Base-by-base conservation (phyloP, 2,888 invertebrate genomes). In the Stratiomys singularior region DNA sequence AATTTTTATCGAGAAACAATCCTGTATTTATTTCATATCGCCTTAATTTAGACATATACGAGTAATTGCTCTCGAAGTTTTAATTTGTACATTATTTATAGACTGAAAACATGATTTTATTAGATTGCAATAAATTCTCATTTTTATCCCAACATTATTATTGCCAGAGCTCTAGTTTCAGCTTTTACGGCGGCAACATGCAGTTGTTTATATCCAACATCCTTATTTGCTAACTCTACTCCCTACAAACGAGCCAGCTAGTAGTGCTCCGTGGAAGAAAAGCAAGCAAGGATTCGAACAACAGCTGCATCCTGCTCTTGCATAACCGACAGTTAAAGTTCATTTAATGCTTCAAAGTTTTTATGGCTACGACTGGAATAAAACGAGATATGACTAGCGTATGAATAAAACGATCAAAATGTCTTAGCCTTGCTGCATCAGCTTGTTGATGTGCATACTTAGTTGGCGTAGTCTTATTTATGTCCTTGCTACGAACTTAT, bases 21-120 rank as follows among this genome's bases (percentile, higher is more conserved):
- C n/a, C n/a, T n/a, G n/a, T n/a, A 44, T 13, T 44, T 44, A 7
- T 44, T 9, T 13, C 44, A 44, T 44, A 47, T 74, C 58, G 74
- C 74, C 79, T 78, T 79, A 78, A 78, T 79, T 79, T 77, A 79
- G 78, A 78, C 79, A 79, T 78, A 74, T 66, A 52, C 77, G 71
- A 76, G 78, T 79, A 79, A 78, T 79, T 79, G 78, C 77, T 76
- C 63, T 78, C 60, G 77, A 79, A 79, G 78, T 79, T 79, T 79
- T 79, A 79, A 79, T 79, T 79, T 79, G 78, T 79, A 77, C 78
- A 78, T 78, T 79, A 79, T 79, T 79, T 79, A 79, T 78, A 58
- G 66, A 74, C 74, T 76, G 79, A 79, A 78, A 78, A 77, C 79
- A 78, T 74, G 78, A 77, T 79, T 79, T 79, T 79, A 79, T 79